phyloP scores from a whole-genome alignment of 2,888 invertebrate species.

The Cryptocephalus moraei region DNA sequence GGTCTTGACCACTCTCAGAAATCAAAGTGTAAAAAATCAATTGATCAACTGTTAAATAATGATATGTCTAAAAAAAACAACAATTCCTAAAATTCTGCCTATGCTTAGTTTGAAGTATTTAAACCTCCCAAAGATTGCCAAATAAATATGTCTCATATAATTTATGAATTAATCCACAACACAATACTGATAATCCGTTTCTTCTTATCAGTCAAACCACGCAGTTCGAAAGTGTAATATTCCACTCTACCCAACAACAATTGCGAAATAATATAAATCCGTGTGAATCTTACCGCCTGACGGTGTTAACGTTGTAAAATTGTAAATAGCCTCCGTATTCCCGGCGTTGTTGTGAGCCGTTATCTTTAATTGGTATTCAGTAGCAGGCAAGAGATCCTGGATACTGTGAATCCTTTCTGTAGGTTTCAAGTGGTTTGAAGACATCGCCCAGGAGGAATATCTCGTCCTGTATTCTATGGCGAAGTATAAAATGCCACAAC shows the following conservation, averaged over 20 bases:
- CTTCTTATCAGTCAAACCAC: background rate
- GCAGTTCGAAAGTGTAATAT: no score
- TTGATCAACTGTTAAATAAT: no score
- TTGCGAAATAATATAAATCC: background rate
- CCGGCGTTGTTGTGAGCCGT: conserved; percentile 83
- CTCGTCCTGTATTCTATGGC: conserved; percentile 67
- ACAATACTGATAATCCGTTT: background rate
- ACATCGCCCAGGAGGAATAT: conserved; percentile 64
- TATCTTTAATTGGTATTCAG: conserved; percentile 62
- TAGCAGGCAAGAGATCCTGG: conserved; percentile 63
- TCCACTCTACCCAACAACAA: background rate
- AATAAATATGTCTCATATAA: background rate
- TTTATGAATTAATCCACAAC: background rate
- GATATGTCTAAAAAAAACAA: no score
- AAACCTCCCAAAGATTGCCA: no score
- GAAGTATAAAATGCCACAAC: conserved; percentile 78
- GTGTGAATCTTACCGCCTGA: conserved; percentile 52
- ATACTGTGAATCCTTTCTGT: conserved; percentile 75
- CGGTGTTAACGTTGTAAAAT: conserved; percentile 71
- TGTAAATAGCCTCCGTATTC: conserved; percentile 70
- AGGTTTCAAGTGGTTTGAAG: conserved; percentile 72
- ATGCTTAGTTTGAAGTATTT: background rate
- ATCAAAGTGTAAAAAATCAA: no score
- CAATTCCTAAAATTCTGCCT: no score
- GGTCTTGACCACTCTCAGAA: no score